These are phyloP conservation scores for Hydroisotoma schaefferi DNA, from an alignment of 2,888 invertebrate genomes.

Conservation along the genomic window DNA sequence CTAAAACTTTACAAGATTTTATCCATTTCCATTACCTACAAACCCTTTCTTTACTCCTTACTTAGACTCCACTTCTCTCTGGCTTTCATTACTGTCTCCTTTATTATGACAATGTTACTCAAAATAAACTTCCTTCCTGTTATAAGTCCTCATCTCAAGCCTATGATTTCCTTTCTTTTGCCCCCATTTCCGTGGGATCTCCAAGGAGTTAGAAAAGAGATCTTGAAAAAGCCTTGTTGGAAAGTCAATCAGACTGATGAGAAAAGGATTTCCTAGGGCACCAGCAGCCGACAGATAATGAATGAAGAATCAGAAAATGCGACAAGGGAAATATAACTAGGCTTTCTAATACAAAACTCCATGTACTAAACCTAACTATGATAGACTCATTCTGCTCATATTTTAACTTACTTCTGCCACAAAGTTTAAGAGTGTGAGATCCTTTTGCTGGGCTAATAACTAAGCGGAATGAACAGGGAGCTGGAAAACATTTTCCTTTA, in stretches of 20 bases:
- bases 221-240: background rate
- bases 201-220: background rate
- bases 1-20: background rate
- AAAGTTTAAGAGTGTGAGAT: background rate
- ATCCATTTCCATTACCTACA: slow-evolving; percentile 1
- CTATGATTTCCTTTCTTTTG: no score
- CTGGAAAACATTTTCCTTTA: slow-evolving; percentile 36
- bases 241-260: slow-evolving; percentile 16
- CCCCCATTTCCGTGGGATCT: no score
- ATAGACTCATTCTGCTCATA: no score
- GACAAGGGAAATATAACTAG: background rate
- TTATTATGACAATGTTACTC: no score
- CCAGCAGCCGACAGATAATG: slow-evolving; percentile 6
- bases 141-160: no score
- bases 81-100: no score
- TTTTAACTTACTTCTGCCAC: no score
- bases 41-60: no score
- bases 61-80: background rate
- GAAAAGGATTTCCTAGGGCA: slow-evolving; percentile 8
- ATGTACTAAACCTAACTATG: background rate
- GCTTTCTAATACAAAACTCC: background rate
- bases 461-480: slow-evolving; percentile 21
- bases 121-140: no score
- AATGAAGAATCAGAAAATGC: slow-evolving; percentile 10
- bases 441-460: slow-evolving; percentile 31